Percentiles rank a stretch among this genome's conserved stretches.
Evolutionary conservation across 2,888 invertebrate species (phyloP).

Genomic region (Augiades crinisus): DNA sequence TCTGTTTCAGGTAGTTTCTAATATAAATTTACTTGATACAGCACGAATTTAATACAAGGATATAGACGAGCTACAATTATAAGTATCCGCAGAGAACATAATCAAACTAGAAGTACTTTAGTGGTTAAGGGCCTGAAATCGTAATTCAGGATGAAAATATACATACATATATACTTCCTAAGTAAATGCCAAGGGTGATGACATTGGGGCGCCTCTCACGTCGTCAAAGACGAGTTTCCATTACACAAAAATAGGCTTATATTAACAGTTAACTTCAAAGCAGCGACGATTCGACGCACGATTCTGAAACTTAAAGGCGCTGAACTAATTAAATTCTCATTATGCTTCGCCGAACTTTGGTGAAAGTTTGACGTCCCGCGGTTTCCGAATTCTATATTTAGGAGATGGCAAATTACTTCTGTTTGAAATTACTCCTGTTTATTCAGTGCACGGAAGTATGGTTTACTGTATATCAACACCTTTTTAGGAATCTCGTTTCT

Average conservation of each 20-base stretch:
- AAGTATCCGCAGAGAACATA: too few species aligned
- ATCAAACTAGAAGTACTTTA: too few species aligned
- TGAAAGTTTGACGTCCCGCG: constrained; percentile 14
- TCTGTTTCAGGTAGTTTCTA: too few species aligned
- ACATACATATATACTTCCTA: background rate
- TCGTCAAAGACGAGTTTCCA: constrained; percentile 5
- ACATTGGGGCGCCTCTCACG: constrained; percentile 5
- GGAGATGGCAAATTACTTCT: constrained; percentile 4
- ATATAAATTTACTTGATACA: too few species aligned
- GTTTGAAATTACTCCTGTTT: constrained; percentile 4
- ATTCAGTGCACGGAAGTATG: background rate
- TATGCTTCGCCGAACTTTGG: constrained; percentile 17
- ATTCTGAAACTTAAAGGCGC: constrained; percentile 12
- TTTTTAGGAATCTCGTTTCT: too few species aligned
- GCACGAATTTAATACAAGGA: too few species aligned
- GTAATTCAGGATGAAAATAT: too few species aligned
- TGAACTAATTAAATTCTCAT: constrained; percentile 25
- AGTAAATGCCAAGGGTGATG: background rate
- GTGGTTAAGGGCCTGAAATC: too few species aligned
- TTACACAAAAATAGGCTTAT: constrained; percentile 13
- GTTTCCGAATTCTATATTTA: constrained; percentile 16
- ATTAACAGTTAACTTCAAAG: constrained; percentile 5
- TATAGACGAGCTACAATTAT: too few species aligned
- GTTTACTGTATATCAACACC: too few species aligned
- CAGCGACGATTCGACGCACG: constrained; percentile 17